Evolutionary conservation across 2,797 vertebrate species (phyloP), one percentile per base, ranked within the genome.

Genomic region (Tragopan temminckii): DNA sequence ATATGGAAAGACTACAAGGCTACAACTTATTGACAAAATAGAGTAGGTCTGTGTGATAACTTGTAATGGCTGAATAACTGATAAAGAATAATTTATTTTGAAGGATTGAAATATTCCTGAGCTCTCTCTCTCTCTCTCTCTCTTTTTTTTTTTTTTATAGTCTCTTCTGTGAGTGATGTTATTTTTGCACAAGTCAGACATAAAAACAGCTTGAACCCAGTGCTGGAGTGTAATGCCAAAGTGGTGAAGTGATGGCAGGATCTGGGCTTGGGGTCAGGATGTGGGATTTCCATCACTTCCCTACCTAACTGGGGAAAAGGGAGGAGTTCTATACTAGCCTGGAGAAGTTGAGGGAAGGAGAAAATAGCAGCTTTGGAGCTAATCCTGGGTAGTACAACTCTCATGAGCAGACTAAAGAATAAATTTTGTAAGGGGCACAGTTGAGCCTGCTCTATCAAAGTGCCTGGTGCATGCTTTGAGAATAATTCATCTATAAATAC

Each of bases 381-480:
- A 43, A 43, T 10, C 14, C 3, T n/a, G 8, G 2, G 2, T 21
- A 25, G 0, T 11, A 0, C 13, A 20, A 19, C 6, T 57, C 17
- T 57, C 64, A 50, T 33, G 9, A 50, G 19, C 67, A 17, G 18
- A 35, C 8, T 36, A 57, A 75, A 33, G 5, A 57, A 18, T 33
- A 31, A 3, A 1, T 68, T 87, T 53, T 89, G 18, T 38, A 19
- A 20, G 5, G 21, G 33, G 36, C 20, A 23, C 20, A 16, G 19
- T 72, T 50, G 3, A 8, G 9, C 19, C 71, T 46, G 8, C 14
- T 80, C 13, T 45, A 2, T 25, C 29, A 63, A 33, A 63, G 14
- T n/a, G 2, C 5, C 13, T n/a, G 11, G 8, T 23, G 11, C 3
- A 18, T 38, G 8, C 11, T 74, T 58, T 59, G 33, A 55, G 13